phyloP scores from a whole-genome alignment of 1,140 invertebrate genomes.

The Drosophila prosaltans region DNA sequence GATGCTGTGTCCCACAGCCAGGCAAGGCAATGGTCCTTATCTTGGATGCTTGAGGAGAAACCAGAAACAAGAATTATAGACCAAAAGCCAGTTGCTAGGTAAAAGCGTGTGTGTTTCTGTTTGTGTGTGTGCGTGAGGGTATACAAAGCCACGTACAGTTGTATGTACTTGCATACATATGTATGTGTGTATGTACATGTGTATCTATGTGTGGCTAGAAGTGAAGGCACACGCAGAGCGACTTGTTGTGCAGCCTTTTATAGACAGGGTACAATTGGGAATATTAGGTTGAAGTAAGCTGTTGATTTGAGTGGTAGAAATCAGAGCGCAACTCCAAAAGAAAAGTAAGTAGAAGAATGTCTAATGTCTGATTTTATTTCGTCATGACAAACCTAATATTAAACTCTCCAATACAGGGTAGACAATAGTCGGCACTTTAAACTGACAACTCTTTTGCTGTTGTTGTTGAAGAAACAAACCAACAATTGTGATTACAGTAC shows the following conservation, averaged over 20 bases:
- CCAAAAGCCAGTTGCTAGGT: conserved; percentile 73
- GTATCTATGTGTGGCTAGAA: conserved; percentile 58
- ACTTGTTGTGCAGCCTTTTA: conserved; percentile 20
- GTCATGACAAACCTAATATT: too few species aligned
- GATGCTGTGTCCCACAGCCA: conserved; percentile 45
- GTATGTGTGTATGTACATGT: conserved; percentile 7
- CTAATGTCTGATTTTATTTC: too few species aligned
- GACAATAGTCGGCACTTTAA: neutral
- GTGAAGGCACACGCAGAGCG: conserved; percentile 43
- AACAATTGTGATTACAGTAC: conserved; percentile 15
- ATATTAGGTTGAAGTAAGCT: neutral
- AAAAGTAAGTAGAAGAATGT: too few species aligned
- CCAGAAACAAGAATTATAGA: conserved; percentile 80
- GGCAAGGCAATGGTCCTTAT: conserved; percentile 49
- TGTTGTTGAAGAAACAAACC: conserved; percentile 44
- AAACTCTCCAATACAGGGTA: neutral
- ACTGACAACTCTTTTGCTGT: conserved; percentile 48
- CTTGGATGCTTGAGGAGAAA: conserved; percentile 66
- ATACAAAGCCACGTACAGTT: conserved; percentile 31
- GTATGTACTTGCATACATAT: conserved; percentile 24
- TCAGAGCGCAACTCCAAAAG: too few species aligned
- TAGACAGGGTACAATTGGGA: neutral
- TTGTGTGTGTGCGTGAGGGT: conserved; percentile 22
- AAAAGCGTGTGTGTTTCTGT: conserved; percentile 26
- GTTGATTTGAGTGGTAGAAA: too few species aligned